These are phyloP conservation scores for Porites divaricata DNA, from an alignment of 92 coral and sea anemone species.

Conservation along the genomic window DNA sequence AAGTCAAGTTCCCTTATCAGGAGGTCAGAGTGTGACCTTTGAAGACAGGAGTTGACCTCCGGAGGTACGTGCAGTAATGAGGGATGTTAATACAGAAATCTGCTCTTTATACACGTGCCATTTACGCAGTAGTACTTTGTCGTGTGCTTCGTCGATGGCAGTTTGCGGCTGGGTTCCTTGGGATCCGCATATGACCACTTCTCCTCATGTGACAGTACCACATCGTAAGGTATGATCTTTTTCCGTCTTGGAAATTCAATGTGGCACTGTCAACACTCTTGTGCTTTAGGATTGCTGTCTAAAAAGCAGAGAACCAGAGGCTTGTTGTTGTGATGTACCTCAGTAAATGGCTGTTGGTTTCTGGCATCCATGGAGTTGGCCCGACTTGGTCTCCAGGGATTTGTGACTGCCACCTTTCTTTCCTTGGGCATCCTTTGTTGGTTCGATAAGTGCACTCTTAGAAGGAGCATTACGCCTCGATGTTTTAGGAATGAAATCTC, in stretches of 20 bases:
- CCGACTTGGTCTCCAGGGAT: conserved; percentile 50
- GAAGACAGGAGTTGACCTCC: conserved; percentile 29
- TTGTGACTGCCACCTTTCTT: conserved; percentile 59
- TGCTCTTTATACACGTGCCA: conserved; percentile 40
- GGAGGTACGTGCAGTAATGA: conserved; percentile 43
- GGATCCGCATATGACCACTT: conserved; percentile 65
- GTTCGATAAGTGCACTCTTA: conserved; percentile 49
- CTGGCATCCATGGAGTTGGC: background rate
- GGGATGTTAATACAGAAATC: conserved; percentile 56
- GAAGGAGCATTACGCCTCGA: conserved; percentile 35
- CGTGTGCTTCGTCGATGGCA: conserved; percentile 44
- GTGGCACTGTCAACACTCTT: conserved; percentile 62
- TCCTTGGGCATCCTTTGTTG: conserved; percentile 46
- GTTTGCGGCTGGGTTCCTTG: conserved; percentile 41
- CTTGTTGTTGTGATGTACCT: conserved; percentile 57
- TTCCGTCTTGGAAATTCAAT: conserved; percentile 56
- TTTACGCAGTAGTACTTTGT: conserved; percentile 57
- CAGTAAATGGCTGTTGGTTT: conserved; percentile 7
- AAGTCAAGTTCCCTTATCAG: no score
- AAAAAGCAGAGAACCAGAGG: conserved; percentile 46
- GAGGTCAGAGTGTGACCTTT: conserved; percentile 25
- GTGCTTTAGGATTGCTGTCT: conserved; percentile 45
- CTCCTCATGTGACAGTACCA: conserved; percentile 58
- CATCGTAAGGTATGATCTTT: conserved; percentile 37
- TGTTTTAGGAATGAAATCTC: conserved; percentile 38